Conservation (phyloP, 2,888 invertebrate genomes). For the Dasysyrphus tricinctus region DNA sequence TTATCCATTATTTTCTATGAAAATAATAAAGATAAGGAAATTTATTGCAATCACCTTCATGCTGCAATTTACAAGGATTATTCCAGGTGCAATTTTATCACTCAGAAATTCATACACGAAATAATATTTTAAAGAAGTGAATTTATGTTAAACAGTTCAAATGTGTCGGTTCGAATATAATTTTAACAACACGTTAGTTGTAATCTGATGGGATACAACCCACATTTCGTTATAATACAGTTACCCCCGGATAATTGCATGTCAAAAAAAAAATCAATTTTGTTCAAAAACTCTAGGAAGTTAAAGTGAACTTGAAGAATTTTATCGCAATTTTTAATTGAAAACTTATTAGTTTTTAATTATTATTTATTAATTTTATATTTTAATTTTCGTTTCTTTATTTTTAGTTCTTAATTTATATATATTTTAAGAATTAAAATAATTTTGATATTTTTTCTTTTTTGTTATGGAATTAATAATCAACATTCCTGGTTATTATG, state of each 20-base stretch:
- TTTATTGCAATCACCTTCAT: slow-evolving; percentile 34
- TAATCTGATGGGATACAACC: slow-evolving; percentile 46
- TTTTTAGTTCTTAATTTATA: too few relatives aligned
- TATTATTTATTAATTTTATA: too few relatives aligned
- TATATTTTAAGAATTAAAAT: too few relatives aligned
- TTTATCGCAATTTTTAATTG: too few relatives aligned
- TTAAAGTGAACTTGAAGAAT: background rate
- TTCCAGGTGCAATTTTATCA: slow-evolving; percentile 61
- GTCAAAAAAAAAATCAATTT: too few relatives aligned
- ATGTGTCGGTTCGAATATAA: slow-evolving; percentile 20
- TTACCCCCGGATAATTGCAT: background rate
- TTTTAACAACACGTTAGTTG: slow-evolving; percentile 28
- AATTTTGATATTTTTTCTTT: background rate
- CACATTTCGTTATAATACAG: background rate
- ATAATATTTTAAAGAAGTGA: slow-evolving; percentile 30
- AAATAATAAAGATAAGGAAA: slow-evolving; percentile 49
- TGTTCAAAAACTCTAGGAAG: too few relatives aligned
- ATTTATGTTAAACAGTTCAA: slow-evolving; percentile 48
- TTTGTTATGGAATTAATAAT: background rate
- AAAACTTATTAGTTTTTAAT: too few relatives aligned
- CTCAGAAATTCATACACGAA: slow-evolving; percentile 6
- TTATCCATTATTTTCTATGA: background rate
- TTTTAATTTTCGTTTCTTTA: too few relatives aligned
- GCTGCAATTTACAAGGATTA: slow-evolving; percentile 9
- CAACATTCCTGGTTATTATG: background rate